Conservation (phyloP, 2,797 vertebrate species). For the Tragelaphus oryx region DNA sequence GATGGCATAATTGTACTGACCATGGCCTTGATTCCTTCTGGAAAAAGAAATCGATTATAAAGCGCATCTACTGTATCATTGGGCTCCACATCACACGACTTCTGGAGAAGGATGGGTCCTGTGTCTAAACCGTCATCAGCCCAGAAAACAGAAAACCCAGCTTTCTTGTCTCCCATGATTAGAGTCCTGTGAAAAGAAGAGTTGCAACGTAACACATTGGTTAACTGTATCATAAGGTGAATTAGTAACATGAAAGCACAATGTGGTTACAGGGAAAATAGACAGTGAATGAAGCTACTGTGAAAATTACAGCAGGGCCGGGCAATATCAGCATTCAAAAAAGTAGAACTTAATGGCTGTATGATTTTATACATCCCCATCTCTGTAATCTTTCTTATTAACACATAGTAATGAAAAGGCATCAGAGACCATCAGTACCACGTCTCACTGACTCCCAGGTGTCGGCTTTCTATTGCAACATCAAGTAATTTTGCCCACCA, state of each 20-base stretch:
- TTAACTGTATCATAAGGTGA: neutral
- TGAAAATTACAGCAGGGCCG: neutral
- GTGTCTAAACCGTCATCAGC: conserved; percentile 98
- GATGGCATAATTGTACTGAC: conserved; percentile 80
- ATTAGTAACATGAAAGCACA: neutral
- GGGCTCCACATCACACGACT: conserved; percentile 87
- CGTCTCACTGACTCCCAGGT: neutral
- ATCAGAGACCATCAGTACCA: neutral
- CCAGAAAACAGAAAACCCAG: conserved; percentile 97
- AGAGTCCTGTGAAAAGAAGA: conserved; percentile 88
- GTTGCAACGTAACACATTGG: neutral
- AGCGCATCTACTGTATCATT: conserved; percentile 95
- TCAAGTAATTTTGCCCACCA: neutral
- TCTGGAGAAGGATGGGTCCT: conserved; percentile 94
- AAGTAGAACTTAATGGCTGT: neutral
- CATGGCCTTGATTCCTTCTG: conserved; percentile 97
- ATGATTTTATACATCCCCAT: neutral
- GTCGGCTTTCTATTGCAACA: neutral
- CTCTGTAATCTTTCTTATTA: neutral
- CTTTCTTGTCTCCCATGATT: conserved; percentile 94
- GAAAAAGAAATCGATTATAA: conserved; percentile 96
- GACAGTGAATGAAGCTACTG: neutral
- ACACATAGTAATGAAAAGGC: neutral
- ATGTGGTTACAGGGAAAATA: neutral
- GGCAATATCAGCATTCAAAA: neutral